Base-by-base conservation (phyloP, 1,140 invertebrate genomes). In the Varroa destructor region DNA sequence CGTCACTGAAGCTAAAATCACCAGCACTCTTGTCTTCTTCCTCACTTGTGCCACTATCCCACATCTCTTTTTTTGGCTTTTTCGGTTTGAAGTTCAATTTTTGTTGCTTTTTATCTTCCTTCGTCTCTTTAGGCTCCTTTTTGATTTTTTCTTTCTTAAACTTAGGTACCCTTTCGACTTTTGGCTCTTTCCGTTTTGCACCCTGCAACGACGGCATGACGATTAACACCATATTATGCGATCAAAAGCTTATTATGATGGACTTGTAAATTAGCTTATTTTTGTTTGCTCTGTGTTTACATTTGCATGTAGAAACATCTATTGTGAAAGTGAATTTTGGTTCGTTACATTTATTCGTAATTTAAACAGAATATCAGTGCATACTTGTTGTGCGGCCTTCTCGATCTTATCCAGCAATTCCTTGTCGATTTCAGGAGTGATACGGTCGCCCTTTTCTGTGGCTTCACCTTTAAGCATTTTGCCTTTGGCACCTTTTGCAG, bases 351-450 rank as follows among this genome's bases (percentile, higher is more conserved):
- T 25, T 25, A 25, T 25, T 25, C 25, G 25, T 25, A 25, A 25
- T 25, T 25, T 25, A 25, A 25, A 25, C 25, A 25, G 25, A 25
- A 25, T 25, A 25, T 25, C 25, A 25, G 25, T 25, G 25, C 78
- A 80, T n/a, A 67, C 61, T 40, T 40, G 40, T 12, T 43, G 40
- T 25, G 14, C n/a, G 0, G 86, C 87, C 42, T 84, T 85, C 75
- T 88, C 87, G 56, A 87, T 87, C 76, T 89, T 88, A 77, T 88
- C 88, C 75, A 87, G 87, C 71, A 90, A 80, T 55, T 91, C 88
- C 0, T 83, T 83, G 55, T 87, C 86, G 72, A 92, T 87, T 73
- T 80, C 81, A 0, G 90, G 90, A 72, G 81, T 80, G 36, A 92
- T 67, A 8, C 61, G 61, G 8, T 12, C 61, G 2, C 61, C 61